Conservation (phyloP, 2,888 invertebrate species). For the Sceliomorpha sp. region DNA sequence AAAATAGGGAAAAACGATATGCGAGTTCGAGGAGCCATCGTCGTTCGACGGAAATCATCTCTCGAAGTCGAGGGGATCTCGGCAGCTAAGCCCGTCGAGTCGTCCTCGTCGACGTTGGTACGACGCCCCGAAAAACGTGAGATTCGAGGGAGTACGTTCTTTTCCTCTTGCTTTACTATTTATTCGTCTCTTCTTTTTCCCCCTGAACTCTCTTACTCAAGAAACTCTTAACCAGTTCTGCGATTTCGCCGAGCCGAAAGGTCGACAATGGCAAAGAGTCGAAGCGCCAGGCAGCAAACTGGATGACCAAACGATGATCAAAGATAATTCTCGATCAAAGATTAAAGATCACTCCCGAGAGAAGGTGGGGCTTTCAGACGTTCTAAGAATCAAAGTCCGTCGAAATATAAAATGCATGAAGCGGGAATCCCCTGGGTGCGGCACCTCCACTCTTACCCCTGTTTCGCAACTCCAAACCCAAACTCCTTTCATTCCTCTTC, state of each 20-base stretch:
- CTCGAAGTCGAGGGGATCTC: slow-evolving; percentile 15
- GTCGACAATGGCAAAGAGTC: too few relatives aligned
- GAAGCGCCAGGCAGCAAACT: not conserved
- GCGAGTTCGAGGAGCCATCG: slow-evolving; percentile 19
- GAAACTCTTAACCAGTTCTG: too few relatives aligned
- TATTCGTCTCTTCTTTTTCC: too few relatives aligned
- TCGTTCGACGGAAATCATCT: slow-evolving; percentile 23
- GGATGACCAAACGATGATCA: slow-evolving; percentile 69
- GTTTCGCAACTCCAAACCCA: slow-evolving; percentile 44
- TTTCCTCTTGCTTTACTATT: slow-evolving; percentile 3
- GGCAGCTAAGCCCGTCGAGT: slow-evolving; percentile 25
- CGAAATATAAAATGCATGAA: slow-evolving; percentile 80
- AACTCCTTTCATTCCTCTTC: slow-evolving; percentile 15
- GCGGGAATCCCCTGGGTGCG: slow-evolving; percentile 67
- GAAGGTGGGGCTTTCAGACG: slow-evolving; percentile 58
- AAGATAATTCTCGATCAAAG: slow-evolving; percentile 78
- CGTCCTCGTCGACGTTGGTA: slow-evolving; percentile 17
- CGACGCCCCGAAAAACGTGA: slow-evolving; percentile 13
- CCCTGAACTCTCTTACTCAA: too few relatives aligned
- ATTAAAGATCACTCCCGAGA: slow-evolving; percentile 74
- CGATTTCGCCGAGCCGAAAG: too few relatives aligned
- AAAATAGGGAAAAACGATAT: slow-evolving; percentile 4
- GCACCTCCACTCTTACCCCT: slow-evolving; percentile 40
- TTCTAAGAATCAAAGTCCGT: slow-evolving; percentile 76
- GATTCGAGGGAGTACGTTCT: slow-evolving; percentile 23